phyloP scores from a whole-genome alignment of 2,888 invertebrate species.

The Autographa pulchrina region DNA sequence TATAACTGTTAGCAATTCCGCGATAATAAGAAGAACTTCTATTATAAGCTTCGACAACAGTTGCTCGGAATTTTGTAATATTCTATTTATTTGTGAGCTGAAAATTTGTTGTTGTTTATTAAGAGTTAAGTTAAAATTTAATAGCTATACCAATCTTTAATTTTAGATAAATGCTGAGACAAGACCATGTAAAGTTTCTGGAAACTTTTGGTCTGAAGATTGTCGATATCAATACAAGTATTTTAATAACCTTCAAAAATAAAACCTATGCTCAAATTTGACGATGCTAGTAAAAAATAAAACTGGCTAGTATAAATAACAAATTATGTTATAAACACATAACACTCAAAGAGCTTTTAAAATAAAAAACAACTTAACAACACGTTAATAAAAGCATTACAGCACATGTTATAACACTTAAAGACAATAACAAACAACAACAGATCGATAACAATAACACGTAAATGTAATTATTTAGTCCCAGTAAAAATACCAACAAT shows the following conservation, averaged over 20 bases:
- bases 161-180: too few relatives aligned
- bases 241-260: too few relatives aligned
- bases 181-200: too few relatives aligned
- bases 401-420: constrained; percentile 4
- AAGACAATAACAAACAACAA: constrained; percentile 10
- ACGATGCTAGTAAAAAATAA: not conserved
- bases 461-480: constrained; percentile 24
- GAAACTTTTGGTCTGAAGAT: too few relatives aligned
- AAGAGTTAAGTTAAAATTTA: not conserved
- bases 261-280: not conserved
- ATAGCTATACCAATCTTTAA: not conserved
- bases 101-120: constrained; percentile 9
- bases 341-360: not conserved
- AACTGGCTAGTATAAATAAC: not conserved
- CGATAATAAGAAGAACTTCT: constrained; percentile 55
- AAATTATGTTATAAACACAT: not conserved
- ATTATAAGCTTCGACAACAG: constrained; percentile 54
- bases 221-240: too few relatives aligned
- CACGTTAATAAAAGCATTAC: not conserved
- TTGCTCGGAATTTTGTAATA: constrained; percentile 46
- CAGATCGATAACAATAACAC: constrained; percentile 10
- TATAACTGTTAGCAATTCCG: constrained; percentile 62
- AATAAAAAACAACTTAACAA: not conserved
- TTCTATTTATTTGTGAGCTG: constrained; percentile 20
- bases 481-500: constrained; percentile 62